phyloP scores from a whole-genome alignment of 2,797 vertebrate species.

The Cephalopachus bancanus region DNA sequence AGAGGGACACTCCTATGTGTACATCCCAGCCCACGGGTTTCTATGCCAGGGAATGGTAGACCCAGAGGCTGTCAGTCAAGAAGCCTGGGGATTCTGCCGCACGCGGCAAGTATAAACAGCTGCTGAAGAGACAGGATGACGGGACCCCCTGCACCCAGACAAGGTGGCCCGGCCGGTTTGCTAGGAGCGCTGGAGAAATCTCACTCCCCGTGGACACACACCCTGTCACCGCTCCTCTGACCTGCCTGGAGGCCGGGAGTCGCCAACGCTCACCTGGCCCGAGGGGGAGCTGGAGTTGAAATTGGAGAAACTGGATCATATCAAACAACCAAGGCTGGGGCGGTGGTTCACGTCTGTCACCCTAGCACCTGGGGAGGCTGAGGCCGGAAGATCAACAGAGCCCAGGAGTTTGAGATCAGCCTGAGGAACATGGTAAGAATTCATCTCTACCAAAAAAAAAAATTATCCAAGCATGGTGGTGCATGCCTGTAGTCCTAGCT shows the following conservation, averaged over 20 bases:
- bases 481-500: no score
- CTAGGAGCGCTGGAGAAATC: conserved; percentile 6
- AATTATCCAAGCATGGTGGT: no score
- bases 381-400: no score
- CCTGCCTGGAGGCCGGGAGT: neutral
- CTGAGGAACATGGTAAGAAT: no score
- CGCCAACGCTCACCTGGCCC: fast-evolving
- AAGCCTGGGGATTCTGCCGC: neutral
- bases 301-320: no score
- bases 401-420: no score
- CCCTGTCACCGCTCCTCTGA: neutral
- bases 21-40: neutral
- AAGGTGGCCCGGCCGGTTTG: neutral
- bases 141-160: neutral
- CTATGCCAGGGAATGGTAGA: neutral
- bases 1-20: neutral
- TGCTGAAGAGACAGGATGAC: neutral
- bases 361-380: no score
- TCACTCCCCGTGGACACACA: fast-evolving
- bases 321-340: no score
- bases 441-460: no score
- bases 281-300: no score
- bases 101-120: neutral
- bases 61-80: neutral
- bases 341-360: no score